These are phyloP conservation scores for Grammomys dolichurus DNA, from an alignment of 2,113 vertebrate genomes.

Conservation along the genomic window DNA sequence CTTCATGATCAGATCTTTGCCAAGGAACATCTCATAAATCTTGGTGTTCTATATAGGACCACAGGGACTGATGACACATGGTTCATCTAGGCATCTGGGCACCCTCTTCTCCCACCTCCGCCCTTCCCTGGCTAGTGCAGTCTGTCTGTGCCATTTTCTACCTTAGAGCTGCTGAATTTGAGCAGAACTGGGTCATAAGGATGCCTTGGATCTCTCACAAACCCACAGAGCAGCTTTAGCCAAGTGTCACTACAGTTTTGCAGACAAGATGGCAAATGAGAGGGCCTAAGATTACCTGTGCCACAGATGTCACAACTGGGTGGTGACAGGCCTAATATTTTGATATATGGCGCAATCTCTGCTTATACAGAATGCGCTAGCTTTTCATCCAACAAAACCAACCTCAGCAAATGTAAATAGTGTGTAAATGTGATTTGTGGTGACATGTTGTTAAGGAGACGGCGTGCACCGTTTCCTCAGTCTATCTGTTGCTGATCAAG, in stretches of 20 bases:
- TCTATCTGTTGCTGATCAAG: neutral
- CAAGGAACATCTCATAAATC: neutral
- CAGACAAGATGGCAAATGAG: neutral
- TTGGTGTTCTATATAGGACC: neutral
- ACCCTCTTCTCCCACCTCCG: neutral
- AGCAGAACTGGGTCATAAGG: neutral
- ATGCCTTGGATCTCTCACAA: constrained; percentile 4
- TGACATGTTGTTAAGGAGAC: neutral
- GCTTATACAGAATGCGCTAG: neutral
- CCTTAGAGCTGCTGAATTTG: constrained; percentile 1
- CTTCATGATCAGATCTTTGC: neutral
- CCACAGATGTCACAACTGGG: neutral
- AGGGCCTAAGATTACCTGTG: neutral
- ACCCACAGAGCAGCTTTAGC: neutral
- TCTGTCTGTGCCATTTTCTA: neutral
- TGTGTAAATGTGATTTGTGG: neutral
- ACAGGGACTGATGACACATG: neutral
- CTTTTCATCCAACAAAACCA: neutral
- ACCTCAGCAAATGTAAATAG: neutral
- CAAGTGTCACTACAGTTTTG: constrained; percentile 20
- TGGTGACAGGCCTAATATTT: neutral
- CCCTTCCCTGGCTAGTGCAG: neutral
- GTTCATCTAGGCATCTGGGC: neutral
- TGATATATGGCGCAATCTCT: neutral
- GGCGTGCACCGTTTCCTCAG: neutral